Evolutionary conservation across 2,797 vertebrate species (phyloP).

Genomic region (Limnodromus scolopaceus): DNA sequence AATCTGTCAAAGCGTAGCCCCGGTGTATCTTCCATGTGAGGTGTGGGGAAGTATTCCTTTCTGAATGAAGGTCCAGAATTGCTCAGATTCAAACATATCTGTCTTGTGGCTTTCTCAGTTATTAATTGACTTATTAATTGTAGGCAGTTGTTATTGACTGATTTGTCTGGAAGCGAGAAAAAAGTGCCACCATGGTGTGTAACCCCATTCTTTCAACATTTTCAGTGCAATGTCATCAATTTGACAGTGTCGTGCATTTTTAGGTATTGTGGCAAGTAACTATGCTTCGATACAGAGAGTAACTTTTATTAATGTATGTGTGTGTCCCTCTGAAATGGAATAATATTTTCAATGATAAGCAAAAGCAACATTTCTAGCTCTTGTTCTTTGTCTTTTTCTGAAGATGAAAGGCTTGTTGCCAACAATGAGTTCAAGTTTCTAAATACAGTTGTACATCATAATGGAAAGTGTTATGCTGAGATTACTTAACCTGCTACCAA

Average conservation of each 20-base stretch:
- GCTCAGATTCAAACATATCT: background rate
- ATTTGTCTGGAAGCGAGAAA: background rate
- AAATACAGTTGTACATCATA: background rate
- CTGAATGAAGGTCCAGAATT: background rate
- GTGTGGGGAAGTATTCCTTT: background rate
- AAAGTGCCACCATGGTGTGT: background rate
- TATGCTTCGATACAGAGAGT: background rate
- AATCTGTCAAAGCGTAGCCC: background rate
- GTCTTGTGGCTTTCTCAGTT: background rate
- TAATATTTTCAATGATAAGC: background rate
- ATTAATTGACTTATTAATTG: background rate
- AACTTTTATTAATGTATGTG: background rate
- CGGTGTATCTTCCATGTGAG: background rate
- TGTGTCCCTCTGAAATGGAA: background rate
- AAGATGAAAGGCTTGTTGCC: background rate
- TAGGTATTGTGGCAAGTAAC: background rate
- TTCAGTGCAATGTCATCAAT: background rate
- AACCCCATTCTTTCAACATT: background rate
- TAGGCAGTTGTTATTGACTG: background rate
- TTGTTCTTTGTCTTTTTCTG: constrained; percentile 15
- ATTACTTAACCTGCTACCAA: background rate
- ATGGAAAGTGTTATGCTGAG: background rate
- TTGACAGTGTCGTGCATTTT: background rate
- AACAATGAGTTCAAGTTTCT: constrained; percentile 14
- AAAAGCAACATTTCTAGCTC: background rate